Percentiles rank a stretch among this genome's conserved stretches.
Evolutionary conservation across 2,888 invertebrate genomes (phyloP).

Genomic region (Tipula vernalis): DNA sequence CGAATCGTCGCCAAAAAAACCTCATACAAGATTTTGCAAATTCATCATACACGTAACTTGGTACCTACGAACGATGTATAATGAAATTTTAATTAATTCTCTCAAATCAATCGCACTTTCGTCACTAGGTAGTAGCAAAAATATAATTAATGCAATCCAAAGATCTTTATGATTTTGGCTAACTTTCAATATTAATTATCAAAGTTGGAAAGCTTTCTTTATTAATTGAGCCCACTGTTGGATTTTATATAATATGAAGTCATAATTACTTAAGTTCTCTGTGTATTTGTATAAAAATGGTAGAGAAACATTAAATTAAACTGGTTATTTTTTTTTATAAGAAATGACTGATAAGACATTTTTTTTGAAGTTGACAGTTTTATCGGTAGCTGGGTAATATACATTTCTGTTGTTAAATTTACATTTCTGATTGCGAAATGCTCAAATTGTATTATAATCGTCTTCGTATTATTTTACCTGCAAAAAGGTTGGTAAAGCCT

Average conservation of each 20-base stretch:
- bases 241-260: not conserved
- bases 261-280: not conserved
- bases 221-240: not conserved
- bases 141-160: no score
- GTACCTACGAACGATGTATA: no score
- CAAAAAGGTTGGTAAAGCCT: not conserved
- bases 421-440: not conserved
- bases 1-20: no score
- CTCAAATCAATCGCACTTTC: no score
- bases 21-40: no score
- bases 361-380: not conserved
- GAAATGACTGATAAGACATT: not conserved
- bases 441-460: not conserved
- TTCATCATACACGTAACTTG: no score
- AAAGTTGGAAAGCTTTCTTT: not conserved
- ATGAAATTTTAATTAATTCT: no score
- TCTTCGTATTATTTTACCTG: not conserved
- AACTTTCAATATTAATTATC: no score
- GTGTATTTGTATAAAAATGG: not conserved
- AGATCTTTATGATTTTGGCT: no score
- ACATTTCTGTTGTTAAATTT: not conserved
- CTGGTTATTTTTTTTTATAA: not conserved
- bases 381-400: not conserved
- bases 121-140: no score
- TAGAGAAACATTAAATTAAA: not conserved